Evolutionary conservation across 2,888 invertebrate species (phyloP), one percentile per base, ranked within the genome.

Genomic region (Nysson spinosus): DNA sequence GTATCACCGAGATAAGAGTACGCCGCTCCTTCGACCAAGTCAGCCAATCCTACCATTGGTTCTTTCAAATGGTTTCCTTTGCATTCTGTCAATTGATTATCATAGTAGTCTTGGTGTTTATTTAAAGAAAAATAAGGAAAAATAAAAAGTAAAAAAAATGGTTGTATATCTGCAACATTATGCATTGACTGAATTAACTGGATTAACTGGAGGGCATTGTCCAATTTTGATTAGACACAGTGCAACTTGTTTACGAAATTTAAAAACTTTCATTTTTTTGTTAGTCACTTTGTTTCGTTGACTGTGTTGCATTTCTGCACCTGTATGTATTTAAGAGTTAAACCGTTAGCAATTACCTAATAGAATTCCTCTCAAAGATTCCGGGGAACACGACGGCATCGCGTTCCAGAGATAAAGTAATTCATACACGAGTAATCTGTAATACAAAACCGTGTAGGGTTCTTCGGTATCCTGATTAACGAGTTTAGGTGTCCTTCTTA

Each of bases 331-430:
- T n/a, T n/a, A n/a, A n/a, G n/a, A n/a, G n/a, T n/a, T n/a, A n/a
- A n/a, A n/a, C n/a, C 24, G 39, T 37, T 22, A 6, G 17, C 37
- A 19, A 35, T 67, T 79, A 90, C 90, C 89, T 72, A 79, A 62
- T 56, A 89, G 81, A 42, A 91, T 89, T 16, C 60, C 72, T 11
- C 78, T 68, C 11, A 90, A 77, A 14, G 87, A 82, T 26, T 87
- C 85, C 0, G 55, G 49, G 30, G 81, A 89, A 84, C 89, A 92
- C 67, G 89, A 91, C 17, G 91, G 89, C 71, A 93, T 83, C 7
- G 92, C 90, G 77, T 92, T 92, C 93, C 93, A 93, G 40, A 93
- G 85, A 77, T 92, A 93, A 26, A 93, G 87, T 82, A 93, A 87
- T 83, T 93, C 93, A 76, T 91, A 91, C 14, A 90, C 88, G 43